These are phyloP conservation scores for Wasmannia auropunctata DNA, from an alignment of 1,140 invertebrate genomes.

Conservation along the genomic window DNA sequence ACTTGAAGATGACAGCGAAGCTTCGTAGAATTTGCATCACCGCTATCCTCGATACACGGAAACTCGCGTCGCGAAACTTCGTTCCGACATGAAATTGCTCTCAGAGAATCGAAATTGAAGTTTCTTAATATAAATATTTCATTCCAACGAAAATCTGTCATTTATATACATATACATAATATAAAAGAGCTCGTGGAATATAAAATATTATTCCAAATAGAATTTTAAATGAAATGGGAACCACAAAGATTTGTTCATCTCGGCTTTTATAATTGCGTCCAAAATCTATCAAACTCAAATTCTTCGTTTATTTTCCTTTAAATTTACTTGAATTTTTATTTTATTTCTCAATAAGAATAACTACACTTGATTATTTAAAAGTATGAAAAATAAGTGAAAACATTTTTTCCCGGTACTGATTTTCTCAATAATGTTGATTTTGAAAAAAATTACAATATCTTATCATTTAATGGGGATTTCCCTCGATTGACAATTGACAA, in stretches of 20 bases:
- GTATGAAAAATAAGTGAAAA: background rate
- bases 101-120: constrained; percentile 17
- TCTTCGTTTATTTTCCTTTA: background rate
- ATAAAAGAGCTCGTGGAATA: background rate
- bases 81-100: constrained; percentile 47
- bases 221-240: background rate
- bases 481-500: background rate
- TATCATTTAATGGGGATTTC: background rate
- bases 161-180: background rate
- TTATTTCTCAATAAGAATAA: background rate
- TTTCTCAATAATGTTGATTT: background rate
- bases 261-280: background rate
- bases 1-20: constrained; percentile 23
- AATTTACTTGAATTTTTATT: background rate
- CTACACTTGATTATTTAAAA: background rate
- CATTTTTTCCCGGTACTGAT: background rate
- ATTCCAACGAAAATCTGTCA: background rate
- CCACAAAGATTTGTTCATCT: background rate
- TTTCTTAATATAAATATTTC: constrained; percentile 38
- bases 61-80: constrained; percentile 17
- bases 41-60: constrained; percentile 21
- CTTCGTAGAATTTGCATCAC: constrained; percentile 28
- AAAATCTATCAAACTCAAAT: background rate
- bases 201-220: background rate
- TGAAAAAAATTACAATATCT: background rate